Base-by-base conservation (phyloP, 2,888 invertebrate genomes). In the Ophraella communa region DNA sequence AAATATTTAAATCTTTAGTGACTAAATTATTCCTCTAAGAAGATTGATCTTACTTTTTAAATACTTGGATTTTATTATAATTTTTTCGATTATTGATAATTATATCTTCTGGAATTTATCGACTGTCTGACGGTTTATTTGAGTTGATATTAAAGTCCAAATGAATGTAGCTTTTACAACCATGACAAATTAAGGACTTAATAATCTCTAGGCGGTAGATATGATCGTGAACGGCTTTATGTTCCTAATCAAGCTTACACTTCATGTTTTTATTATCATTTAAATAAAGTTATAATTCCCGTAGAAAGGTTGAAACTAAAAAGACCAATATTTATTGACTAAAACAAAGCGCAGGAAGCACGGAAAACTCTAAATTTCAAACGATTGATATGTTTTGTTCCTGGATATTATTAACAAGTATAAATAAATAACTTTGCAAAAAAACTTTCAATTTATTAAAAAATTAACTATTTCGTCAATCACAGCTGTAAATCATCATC, bases 141-240 rank as follows among this genome's bases (percentile, higher is more conserved):
- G 24, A 45, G 54, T 55, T 49, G 18, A 49, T 35, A 54, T 54
- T 27, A 62, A 54, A 51, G 39, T 44, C 49, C 39, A 42, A 49
- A 33, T 27, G 52, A 53, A 60, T 30, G 30, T 45, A 60, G 30
- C 39, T 62, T 51, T 18, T 42, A 45, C 51, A 47, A 45, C 49
- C 57, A 57, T 52, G 49, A 44, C 62, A 52, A 62, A 56, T 44
- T 39, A 20, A 39, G 30, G 56, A 62, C 44, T 52, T 52, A 18
- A 57, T 44, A 62, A 62, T 62, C 62, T 44, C 27, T 21, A 23
- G 23, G 17, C 57, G 57, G 45, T 24, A 56, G 27, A 24, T 45
- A 21, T 45, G 45, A 45, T 18, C 45, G 10, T 21, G 20, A 4
- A 45, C 5, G 45, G 21, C 21, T 45, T 45, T 11, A 45, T 4